A percentile compares a stretch with the other conserved stretches of the same genome.
Conservation (phyloP, 2,888 invertebrate genomes). For the Aphelenchoides bicaudatus region DNA sequence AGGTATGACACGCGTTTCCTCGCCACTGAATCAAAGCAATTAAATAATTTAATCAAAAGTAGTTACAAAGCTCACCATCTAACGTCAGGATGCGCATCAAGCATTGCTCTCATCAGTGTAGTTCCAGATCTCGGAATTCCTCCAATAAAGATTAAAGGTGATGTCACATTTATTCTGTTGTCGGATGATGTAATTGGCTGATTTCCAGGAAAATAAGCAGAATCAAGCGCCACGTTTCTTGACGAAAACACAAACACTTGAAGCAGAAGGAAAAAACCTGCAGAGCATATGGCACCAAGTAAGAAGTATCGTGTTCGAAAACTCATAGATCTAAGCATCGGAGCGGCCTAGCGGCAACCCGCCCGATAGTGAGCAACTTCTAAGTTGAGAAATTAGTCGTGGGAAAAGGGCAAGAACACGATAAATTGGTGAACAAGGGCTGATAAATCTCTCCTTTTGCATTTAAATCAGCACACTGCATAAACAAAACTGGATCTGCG, state of each 20-base stretch:
- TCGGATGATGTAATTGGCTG: slow-evolving; percentile 11
- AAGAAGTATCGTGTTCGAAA: neutral
- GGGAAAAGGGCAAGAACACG: too few species aligned
- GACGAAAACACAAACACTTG: neutral
- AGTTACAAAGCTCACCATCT: slow-evolving; percentile 55
- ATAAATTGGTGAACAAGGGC: too few species aligned
- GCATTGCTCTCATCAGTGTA: slow-evolving; percentile 91
- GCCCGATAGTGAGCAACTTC: too few species aligned
- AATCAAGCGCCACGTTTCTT: neutral
- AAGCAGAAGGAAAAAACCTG: slow-evolving; percentile 2
- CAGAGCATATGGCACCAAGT: neutral
- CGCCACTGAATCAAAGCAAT: slow-evolving; percentile 49
- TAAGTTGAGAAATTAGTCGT: too few species aligned
- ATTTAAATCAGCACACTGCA: too few species aligned
- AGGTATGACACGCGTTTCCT: slow-evolving; percentile 78
- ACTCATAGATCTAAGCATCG: too few species aligned
- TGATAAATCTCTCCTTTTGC: too few species aligned
- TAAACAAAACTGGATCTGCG: too few species aligned
- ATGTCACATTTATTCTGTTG: slow-evolving; percentile 21
- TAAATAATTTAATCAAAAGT: slow-evolving; percentile 12
- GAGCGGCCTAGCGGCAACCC: too few species aligned
- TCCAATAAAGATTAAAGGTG: slow-evolving; percentile 62
- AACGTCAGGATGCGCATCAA: slow-evolving; percentile 93
- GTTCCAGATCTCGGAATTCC: slow-evolving; percentile 96
- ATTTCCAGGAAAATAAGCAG: neutral